Conservation (phyloP, 2,888 invertebrate genomes). For the Agonopterix arenella region DNA sequence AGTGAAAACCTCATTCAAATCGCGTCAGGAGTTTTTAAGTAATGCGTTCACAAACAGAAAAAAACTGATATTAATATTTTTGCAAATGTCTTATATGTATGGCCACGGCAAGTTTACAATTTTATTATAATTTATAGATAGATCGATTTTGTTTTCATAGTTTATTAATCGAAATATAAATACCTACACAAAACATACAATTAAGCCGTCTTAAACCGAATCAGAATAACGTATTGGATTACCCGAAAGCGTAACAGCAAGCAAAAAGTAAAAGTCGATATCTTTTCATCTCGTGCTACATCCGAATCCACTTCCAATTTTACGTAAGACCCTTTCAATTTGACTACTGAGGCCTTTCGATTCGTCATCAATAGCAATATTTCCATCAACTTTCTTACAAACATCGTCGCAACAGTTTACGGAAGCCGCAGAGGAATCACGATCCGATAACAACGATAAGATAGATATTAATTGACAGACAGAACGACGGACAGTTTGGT, state of each 20-base stretch:
- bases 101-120: too few species aligned
- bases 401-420: neutral
- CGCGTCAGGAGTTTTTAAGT: too few species aligned
- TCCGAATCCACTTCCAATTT: constrained; percentile 45
- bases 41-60: too few species aligned
- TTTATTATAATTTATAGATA: too few species aligned
- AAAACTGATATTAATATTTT: too few species aligned
- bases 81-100: too few species aligned
- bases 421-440: constrained; percentile 4
- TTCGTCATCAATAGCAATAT: constrained; percentile 1
- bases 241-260: constrained; percentile 33
- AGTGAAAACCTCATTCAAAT: too few species aligned
- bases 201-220: neutral
- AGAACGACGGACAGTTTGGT: neutral
- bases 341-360: constrained; percentile 7
- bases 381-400: neutral
- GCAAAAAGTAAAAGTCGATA: constrained; percentile 57
- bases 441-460: neutral
- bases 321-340: constrained; percentile 44
- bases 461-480: too few species aligned
- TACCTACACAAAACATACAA: neutral
- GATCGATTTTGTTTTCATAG: too few species aligned
- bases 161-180: too few species aligned
- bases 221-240: constrained; percentile 13
- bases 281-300: constrained; percentile 29